Base-by-base conservation (phyloP, 1,140 invertebrate genomes). In the Drosophila busckii region DNA sequence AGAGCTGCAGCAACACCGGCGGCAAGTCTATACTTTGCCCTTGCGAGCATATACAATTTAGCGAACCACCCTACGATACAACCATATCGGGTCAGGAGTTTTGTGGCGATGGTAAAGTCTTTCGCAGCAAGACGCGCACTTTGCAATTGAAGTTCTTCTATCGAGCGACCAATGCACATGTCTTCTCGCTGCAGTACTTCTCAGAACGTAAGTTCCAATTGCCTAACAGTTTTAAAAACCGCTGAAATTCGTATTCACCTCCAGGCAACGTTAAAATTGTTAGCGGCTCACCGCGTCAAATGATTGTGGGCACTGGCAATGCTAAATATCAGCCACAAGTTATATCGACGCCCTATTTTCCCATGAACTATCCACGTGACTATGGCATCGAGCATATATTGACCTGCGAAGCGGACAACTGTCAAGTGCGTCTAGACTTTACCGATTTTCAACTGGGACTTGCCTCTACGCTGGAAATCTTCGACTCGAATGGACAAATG, bases 381-480 rank as follows among this genome's bases (percentile, higher is more conserved):
- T 89, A 93, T 61, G 90, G 90, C 31, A 89, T 91, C 45, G 92
- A 93, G 67, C 92, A 93, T 59, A 87, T 92, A 2, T 89, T 94
- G 15, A 90, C 89, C 8, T 92, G 92, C 71, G 75, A 86, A 46
- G 70, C 86, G 22, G 88, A 89, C 10, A 87, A 87, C 3, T 93
- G 92, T 62, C 86, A 89, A 10, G 90, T 94, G 20, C 89, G 91
- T 34, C 66, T 94, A 19, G 88, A 92, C 35, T 94, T 94, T 65
- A 91, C 91, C 2, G 93, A 94, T 70, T 94, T 93, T 69, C 90
- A 92, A 60, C 83, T 94, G 40, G 91, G 92, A 0, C 82, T 90
- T 1, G 90, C 91, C 23, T 93, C 92, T 0, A 92, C 93, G 4
- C 89, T 94, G 60, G 93, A 93, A 89, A 92, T 94, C 83, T 93